Conservation (phyloP, 2,888 invertebrate species). For the Cataglyphis livida region DNA sequence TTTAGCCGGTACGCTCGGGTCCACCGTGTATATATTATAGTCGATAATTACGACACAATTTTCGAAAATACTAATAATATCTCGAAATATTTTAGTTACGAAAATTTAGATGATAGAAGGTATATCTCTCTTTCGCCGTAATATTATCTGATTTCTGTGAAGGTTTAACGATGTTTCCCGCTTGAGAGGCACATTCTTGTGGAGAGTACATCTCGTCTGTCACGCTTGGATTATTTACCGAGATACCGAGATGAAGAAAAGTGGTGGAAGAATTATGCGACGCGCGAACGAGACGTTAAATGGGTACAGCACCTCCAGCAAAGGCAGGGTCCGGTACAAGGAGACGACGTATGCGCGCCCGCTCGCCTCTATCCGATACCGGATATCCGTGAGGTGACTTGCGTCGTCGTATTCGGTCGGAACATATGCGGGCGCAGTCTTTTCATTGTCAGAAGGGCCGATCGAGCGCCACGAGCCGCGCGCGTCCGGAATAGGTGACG, state of each 20-base stretch:
- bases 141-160: neutral
- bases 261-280: slow-evolving; percentile 37
- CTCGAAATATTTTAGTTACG: neutral
- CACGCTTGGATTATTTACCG: slow-evolving; percentile 14
- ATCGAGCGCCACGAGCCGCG: slow-evolving; percentile 31
- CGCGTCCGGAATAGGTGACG: slow-evolving; percentile 22
- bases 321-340: slow-evolving; percentile 30
- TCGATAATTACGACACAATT: neutral
- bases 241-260: neutral
- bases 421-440: slow-evolving; percentile 81
- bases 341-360: slow-evolving; percentile 52
- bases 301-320: slow-evolving; percentile 25
- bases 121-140: neutral
- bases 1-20: too few species aligned
- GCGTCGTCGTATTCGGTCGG: slow-evolving; percentile 56
- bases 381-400: slow-evolving; percentile 83
- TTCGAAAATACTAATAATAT: neutral
- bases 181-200: neutral
- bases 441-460: slow-evolving; percentile 18
- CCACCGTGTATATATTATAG: neutral
- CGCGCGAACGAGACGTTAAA: slow-evolving; percentile 8
- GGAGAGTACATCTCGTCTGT: neutral
- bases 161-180: neutral
- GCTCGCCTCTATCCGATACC: slow-evolving; percentile 74
- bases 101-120: neutral